Conservation (phyloP, 2,888 invertebrate species). For the Drosophila stalkeri region DNA sequence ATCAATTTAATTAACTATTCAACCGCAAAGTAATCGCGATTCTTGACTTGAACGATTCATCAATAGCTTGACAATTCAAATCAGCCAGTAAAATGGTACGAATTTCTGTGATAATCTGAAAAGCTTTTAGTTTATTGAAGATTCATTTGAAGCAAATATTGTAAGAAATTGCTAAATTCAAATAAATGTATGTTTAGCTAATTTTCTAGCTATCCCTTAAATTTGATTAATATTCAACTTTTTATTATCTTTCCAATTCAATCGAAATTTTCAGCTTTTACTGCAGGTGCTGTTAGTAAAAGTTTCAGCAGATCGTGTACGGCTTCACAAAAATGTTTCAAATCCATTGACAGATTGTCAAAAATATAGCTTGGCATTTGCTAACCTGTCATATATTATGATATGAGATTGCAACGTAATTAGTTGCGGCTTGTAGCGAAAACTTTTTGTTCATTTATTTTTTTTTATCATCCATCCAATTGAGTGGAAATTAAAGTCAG, state of each 20-base stretch:
- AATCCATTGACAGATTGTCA: slow-evolving; percentile 63
- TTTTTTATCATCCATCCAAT: slow-evolving; percentile 45
- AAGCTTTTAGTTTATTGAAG: no score
- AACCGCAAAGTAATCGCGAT: slow-evolving; percentile 58
- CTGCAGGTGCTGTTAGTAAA: slow-evolving; percentile 65
- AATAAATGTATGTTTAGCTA: no score
- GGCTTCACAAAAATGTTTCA: slow-evolving; percentile 64
- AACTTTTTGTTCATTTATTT: neutral
- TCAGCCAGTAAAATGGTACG: neutral
- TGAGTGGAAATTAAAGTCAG: slow-evolving; percentile 39
- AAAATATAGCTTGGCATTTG: neutral
- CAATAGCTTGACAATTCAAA: slow-evolving; percentile 26
- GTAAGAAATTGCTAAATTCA: no score
- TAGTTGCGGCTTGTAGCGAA: neutral
- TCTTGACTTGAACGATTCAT: slow-evolving; percentile 46
- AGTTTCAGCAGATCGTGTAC: slow-evolving; percentile 75
- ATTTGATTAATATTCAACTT: no score
- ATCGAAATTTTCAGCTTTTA: no score
- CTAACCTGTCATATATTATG: no score
- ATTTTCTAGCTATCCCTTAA: no score
- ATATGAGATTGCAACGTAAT: no score
- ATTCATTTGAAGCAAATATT: no score
- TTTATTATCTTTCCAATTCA: no score
- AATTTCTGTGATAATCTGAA: no score
- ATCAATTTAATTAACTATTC: slow-evolving; percentile 1